Base-by-base conservation (phyloP, 2,797 vertebrate genomes). In the Loris lydekkerianus region DNA sequence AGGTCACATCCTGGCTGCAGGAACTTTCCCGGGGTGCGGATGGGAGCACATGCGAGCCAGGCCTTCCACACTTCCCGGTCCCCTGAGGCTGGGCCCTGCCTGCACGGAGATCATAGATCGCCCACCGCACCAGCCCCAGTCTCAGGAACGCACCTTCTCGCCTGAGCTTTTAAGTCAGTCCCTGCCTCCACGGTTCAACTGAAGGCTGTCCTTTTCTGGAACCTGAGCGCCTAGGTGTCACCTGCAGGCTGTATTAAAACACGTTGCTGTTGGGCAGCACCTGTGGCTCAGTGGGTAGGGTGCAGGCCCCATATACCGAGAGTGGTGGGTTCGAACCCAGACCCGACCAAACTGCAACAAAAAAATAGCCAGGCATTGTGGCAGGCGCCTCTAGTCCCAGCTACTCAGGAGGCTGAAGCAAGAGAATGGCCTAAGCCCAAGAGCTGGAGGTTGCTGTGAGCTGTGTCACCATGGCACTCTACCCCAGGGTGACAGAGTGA, bases 21-120 rank as follows among this genome's bases (percentile, higher is more conserved):
- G 87, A 60, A 87, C 80, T 93, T 95, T 84, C 96, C 76, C 34
- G 46, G 49, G 58, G 10, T 34, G 11, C 23, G 31, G 10, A 23
- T 69, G 73, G 21, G 63, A 87, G 37, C 58, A 46, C 25, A 25
- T 18, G 34, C n/a, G 34, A 69, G 10, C 5, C 6, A 23, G 53
- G 18, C 58, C 69, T 82, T 78, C 76, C 5, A 18, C 31, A 61
- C n/a, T 60, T 75, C 72, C 73, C 89, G 43, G 46, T 86, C 56
- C 29, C 9, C n/a, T 23, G 0, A 0, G 9, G 15, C 34, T 21
- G 86, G 37, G 76, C 46, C 46, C 46, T 49, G 46, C 46, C 46
- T 49, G 46, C 46, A 5, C 40, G 40, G 3, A 40, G 40, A 40
- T 49, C 46, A 11, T 11, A 49, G 46, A 13, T 49, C 7, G 2